phyloP scores from a whole-genome alignment of 2,797 vertebrate genomes.

The Brachyalestes nurse region DNA sequence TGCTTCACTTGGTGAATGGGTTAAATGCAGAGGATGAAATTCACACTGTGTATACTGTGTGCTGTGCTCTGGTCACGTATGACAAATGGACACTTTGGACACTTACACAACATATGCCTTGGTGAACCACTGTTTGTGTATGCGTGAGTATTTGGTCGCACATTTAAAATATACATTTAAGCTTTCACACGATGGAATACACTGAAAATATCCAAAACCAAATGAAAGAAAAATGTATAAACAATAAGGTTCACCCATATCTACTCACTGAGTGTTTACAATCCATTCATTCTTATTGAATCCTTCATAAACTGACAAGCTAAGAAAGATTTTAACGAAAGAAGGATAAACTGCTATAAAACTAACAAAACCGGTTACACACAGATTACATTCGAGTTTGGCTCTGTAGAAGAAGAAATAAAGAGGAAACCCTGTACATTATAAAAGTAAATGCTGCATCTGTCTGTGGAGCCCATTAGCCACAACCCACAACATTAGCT shows the following conservation, averaged over 20 bases:
- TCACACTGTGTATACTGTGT: too few relatives aligned
- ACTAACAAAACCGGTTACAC: background rate
- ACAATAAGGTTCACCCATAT: too few relatives aligned
- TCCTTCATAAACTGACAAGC: background rate
- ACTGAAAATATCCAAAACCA: too few relatives aligned
- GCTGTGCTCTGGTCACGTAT: too few relatives aligned
- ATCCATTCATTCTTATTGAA: background rate
- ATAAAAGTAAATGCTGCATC: background rate
- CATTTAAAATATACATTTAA: too few relatives aligned
- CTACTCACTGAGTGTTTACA: background rate
- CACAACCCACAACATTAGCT: slow-evolving; percentile 25
- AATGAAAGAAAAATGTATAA: too few relatives aligned
- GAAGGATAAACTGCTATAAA: background rate
- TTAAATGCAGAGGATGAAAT: too few relatives aligned
- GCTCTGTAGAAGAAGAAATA: background rate
- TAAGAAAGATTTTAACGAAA: background rate
- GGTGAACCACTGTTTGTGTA: background rate
- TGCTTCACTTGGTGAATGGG: too few relatives aligned
- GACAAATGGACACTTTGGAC: too few relatives aligned
- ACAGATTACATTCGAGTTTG: background rate
- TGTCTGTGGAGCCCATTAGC: background rate
- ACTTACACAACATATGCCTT: background rate
- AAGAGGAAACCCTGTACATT: background rate
- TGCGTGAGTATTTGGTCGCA: too few relatives aligned
- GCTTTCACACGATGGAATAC: too few relatives aligned